Conservation (phyloP, 2,113 vertebrate species). For the Strix aluco region DNA sequence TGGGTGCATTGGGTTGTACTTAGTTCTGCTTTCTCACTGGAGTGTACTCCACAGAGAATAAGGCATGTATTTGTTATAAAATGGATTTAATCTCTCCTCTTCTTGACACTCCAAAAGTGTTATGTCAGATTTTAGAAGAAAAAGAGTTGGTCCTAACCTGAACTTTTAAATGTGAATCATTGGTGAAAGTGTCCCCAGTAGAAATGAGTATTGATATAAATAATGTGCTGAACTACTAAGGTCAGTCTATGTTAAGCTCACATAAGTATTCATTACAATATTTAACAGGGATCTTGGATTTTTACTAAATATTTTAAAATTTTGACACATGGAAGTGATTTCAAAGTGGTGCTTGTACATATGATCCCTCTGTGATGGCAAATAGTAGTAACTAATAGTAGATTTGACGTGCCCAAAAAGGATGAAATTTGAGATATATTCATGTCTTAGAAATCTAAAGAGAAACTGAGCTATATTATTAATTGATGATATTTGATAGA, state of each 20-base stretch:
- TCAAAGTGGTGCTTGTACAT: background rate
- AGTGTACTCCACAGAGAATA: background rate
- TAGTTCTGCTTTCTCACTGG: background rate
- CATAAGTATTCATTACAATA: background rate
- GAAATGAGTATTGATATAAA: background rate
- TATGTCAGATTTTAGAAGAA: background rate
- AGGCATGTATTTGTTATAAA: background rate
- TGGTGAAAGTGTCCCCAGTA: background rate
- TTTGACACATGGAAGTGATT: background rate
- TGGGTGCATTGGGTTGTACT: background rate
- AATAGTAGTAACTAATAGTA: background rate
- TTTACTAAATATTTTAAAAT: background rate
- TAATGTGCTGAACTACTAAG: background rate
- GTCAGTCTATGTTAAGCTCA: background rate
- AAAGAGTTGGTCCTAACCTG: background rate
- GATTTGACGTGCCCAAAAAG: background rate
- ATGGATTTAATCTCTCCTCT: background rate
- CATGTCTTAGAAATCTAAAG: background rate
- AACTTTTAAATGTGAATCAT: background rate
- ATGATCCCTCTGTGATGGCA: background rate
- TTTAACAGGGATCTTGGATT: background rate
- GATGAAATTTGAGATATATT: background rate
- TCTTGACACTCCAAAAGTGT: background rate
- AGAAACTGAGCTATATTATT: background rate
- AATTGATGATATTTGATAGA: background rate